phyloP scores from a whole-genome alignment of 2,888 invertebrate species.

The Punctoribates punctum region DNA sequence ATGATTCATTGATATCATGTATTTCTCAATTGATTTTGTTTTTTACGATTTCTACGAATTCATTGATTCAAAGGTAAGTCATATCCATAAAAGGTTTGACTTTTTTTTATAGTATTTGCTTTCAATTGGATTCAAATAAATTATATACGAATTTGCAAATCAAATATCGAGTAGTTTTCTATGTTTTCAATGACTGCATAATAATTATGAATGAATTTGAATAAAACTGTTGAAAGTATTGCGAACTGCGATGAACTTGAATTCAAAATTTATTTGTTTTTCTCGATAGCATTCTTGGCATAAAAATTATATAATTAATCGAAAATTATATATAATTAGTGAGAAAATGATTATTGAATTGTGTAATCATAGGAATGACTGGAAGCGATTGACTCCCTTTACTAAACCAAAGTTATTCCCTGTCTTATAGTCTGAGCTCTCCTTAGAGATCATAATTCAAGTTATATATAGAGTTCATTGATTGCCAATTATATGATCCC shows the following conservation, averaged over 20 bases:
- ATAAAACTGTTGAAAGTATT: not conserved
- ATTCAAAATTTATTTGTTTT: not conserved
- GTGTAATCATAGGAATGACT: constrained; percentile 1
- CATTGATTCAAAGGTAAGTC: no score
- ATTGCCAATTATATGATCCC: constrained; percentile 12
- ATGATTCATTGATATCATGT: no score
- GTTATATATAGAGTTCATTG: constrained; percentile 1
- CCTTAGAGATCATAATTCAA: not conserved
- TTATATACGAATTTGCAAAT: no score
- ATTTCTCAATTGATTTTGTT: no score
- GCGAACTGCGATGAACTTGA: no score
- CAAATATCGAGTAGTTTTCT: no score
- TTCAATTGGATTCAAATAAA: no score
- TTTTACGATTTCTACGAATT: no score
- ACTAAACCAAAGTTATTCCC: not conserved
- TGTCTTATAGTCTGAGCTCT: not conserved
- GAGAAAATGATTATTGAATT: not conserved
- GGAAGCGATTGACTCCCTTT: not conserved
- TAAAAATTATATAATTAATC: not conserved
- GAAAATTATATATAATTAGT: constrained; percentile 2
- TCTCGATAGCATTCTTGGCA: not conserved
- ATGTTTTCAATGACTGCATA: not conserved
- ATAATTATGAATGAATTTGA: not conserved
- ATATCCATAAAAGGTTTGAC: no score
- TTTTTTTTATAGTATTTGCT: no score